Base-by-base conservation (phyloP, 2,888 invertebrate species). In the Lasiommata megera region DNA sequence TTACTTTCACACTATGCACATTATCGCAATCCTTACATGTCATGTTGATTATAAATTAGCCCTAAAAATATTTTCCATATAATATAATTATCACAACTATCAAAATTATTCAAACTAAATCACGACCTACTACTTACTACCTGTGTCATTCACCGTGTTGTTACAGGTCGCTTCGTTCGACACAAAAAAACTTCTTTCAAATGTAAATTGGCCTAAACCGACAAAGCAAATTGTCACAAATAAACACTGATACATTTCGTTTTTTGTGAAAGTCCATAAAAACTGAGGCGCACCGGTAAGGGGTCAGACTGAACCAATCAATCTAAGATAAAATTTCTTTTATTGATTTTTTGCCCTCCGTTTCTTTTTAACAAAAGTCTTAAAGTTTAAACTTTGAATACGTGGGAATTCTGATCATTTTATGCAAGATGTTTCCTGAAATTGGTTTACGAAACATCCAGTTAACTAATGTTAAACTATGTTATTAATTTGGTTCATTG, bases 161-260 rank as follows among this genome's bases (percentile, higher is more conserved):
- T 79, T 82, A 83, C 89, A 88, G 88, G 88, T 87, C 83, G 83
- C 80, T 77, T 71, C 73, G 73, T 72, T 78, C 71, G 69, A 80
- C 79, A 61, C 59, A 64, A 62, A 84, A 85, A 84, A 77, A 68
- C 75, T 72, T 79, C 75, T 86, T 89, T 90, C 83, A 88, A 89
- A 90, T 90, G 89, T 88, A 88, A 90, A 90, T 90, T 82, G 77
- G 79, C 76, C 81, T 75, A 77, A 83, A 85, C 90, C 90, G 90
- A 89, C 90, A 90, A 90, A 90, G 90, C 88, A 90, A 90, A 90
- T 90, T 90, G 89, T 89, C 90, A 89, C 89, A 90, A 90, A 90
- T 89, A 90, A 89, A 89, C 90, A 89, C 80, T 79, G 88, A 86
- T 88, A 83, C 86, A 79, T 84, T 82, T 78, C 70, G 76, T 81